These are phyloP conservation scores for Diachasmimorpha longicaudata DNA, from an alignment of 1,140 invertebrate genomes.

Conservation along the genomic window DNA sequence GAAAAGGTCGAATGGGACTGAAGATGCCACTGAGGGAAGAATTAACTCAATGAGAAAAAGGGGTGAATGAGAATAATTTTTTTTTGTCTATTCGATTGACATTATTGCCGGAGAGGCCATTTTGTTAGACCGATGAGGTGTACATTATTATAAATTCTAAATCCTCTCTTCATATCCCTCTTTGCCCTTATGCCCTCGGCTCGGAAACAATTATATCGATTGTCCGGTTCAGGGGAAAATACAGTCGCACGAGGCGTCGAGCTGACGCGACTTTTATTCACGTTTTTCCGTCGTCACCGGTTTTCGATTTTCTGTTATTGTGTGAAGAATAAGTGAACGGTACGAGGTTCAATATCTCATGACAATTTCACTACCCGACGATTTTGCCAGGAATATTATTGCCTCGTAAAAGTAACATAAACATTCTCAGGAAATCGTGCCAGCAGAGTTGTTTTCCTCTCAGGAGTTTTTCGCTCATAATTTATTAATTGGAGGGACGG, in stretches of 20 bases:
- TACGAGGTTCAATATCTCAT: not conserved
- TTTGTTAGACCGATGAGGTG: no score
- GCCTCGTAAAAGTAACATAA: not conserved
- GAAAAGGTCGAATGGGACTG: not conserved
- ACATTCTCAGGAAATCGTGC: not conserved
- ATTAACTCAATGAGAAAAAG: not conserved
- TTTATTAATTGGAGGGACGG: no score
- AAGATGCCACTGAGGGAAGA: not conserved
- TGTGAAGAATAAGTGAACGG: not conserved
- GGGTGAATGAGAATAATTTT: not conserved
- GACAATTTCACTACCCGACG: not conserved
- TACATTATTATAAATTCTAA: no score
- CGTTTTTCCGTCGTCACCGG: not conserved
- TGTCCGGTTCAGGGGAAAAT: not conserved
- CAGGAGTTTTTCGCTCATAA: no score
- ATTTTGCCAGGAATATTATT: not conserved
- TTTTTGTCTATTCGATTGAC: no score
- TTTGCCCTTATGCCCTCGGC: not conserved
- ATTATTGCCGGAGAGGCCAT: no score
- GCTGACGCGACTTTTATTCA: conserved; percentile 1
- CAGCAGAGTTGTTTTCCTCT: no score
- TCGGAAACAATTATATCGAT: not conserved
- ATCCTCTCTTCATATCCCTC: not conserved
- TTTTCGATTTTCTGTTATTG: not conserved
- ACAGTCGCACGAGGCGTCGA: not conserved